Evolutionary conservation across 1,140 invertebrate species (phyloP).

Genomic region (Trichonephila clavipes): DNA sequence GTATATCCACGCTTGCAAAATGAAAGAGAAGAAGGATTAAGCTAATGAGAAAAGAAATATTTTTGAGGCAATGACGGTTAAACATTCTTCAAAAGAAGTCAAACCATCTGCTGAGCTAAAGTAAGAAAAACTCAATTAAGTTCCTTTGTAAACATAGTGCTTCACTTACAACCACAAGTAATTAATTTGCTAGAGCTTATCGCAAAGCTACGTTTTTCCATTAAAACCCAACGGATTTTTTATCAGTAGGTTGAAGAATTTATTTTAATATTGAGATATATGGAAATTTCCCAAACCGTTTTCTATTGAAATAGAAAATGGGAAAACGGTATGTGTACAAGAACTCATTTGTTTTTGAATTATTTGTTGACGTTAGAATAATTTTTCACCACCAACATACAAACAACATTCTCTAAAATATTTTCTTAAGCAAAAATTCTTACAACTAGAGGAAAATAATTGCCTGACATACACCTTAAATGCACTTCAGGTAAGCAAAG

Average conservation of each 20-base stretch:
- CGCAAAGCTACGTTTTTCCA: constrained; percentile 59
- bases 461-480: constrained; percentile 17
- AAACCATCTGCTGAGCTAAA: background rate
- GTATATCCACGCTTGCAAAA: background rate
- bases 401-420: background rate
- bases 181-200: constrained; percentile 67
- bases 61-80: constrained; percentile 44
- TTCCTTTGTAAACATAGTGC: background rate
- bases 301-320: constrained; percentile 1
- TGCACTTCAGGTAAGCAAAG: background rate
- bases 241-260: background rate
- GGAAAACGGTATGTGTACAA: background rate
- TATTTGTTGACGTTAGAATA: constrained; percentile 45
- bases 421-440: background rate
- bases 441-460: background rate
- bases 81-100: constrained; percentile 48
- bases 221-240: constrained; percentile 39
- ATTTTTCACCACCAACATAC: constrained; percentile 31
- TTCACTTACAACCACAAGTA: constrained; percentile 49
- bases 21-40: background rate
- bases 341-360: constrained; percentile 53
- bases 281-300: background rate
- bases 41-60: constrained; percentile 32
- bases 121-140: constrained; percentile 66
- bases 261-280: constrained; percentile 32